These are phyloP conservation scores for Polyploca ridens DNA, from an alignment of 2,888 invertebrate species.

Conservation along the genomic window DNA sequence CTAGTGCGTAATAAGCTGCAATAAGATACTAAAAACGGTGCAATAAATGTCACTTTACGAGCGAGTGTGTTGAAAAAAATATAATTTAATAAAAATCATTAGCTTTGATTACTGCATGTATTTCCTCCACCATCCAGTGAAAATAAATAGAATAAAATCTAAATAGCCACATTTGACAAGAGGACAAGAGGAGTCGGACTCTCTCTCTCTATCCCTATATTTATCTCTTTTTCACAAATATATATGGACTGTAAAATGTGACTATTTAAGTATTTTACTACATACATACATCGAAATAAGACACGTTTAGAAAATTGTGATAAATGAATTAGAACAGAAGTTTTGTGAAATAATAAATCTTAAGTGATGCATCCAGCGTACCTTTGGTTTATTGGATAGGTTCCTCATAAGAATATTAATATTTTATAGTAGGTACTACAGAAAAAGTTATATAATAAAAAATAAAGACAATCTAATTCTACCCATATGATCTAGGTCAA, in stretches of 20 bases:
- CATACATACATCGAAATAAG: background rate
- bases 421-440: background rate
- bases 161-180: background rate
- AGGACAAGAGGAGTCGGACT: background rate
- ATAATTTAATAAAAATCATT: background rate
- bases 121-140: background rate
- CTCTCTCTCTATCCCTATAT: background rate
- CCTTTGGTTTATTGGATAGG: background rate
- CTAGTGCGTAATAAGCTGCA: too few relatives aligned
- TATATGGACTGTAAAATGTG: background rate
- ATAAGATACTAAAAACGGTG: too few relatives aligned
- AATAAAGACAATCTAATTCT: background rate
- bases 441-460: too few relatives aligned
- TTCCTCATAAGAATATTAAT: constrained; percentile 1
- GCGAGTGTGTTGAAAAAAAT: too few relatives aligned
- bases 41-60: too few relatives aligned
- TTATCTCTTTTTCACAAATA: background rate
- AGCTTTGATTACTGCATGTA: background rate
- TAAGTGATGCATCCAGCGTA: background rate
- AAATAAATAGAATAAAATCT: too few relatives aligned
- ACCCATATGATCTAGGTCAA: background rate
- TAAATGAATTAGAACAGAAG: background rate
- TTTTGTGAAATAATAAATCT: background rate
- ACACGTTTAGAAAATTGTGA: background rate
- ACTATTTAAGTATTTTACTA: background rate